Base-by-base conservation (phyloP, 2,888 invertebrate genomes). In the Hydriomena furcata region DNA sequence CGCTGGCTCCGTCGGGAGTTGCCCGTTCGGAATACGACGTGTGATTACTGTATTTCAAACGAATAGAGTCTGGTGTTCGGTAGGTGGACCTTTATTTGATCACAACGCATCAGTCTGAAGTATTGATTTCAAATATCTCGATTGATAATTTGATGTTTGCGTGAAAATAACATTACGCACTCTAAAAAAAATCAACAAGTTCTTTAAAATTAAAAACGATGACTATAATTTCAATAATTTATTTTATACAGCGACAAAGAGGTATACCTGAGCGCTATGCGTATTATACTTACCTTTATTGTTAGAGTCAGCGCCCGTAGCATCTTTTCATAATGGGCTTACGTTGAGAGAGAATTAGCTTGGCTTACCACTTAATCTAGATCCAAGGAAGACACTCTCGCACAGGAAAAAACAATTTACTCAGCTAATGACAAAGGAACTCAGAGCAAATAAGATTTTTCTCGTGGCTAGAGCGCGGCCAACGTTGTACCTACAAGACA, bases 331-430 rank as follows among this genome's bases (percentile, higher is more conserved):
- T 72, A 71, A 71, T 65, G 65, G 63, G 57, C 58, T 55, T 63
- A 41, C 60, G 55, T 52, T 61, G 60, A 63, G 50, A 65, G 64
- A 61, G 58, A 73, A 73, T 77, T 71, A 77, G 68, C 73, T 65
- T 62, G 66, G 74, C 68, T 82, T 75, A 71, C 76, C 66, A 62
- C 72, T 76, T 82, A 82, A 82, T 82, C 77, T 78, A 79, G 79
- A 76, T 71, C 67, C 65, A 52, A 73, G 66, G 66, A 71, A 77
- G 73, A 72, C 72, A 63, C 68, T 73, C 69, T 58, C 61, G 68
- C 61, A 62, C 68, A 69, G 73, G 78, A 77, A 81, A n/a, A 81
- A 82, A 80, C 79, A 81, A 83, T 84, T 84, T 79, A 70, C 73
- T 70, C 68, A 55, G 66, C 70, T 79, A 82, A 82, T 77, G 75